A percentile compares a stretch with the other conserved stretches of the same genome.
phyloP scores from a whole-genome alignment of 2,113 vertebrate species.

The Strix uralensis region DNA sequence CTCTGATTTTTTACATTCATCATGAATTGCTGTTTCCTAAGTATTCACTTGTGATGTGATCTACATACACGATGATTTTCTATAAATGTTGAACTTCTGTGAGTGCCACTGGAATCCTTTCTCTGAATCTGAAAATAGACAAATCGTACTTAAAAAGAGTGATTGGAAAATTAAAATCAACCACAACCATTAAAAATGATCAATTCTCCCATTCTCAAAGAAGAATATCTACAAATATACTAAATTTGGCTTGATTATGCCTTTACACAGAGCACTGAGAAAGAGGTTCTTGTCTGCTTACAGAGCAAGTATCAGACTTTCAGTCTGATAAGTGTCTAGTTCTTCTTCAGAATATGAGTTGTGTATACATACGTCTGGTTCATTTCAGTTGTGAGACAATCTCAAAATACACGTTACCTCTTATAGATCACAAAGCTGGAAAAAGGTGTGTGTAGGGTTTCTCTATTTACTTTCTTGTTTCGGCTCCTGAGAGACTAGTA shows the following conservation, averaged over 20 bases:
- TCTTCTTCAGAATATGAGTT: not conserved
- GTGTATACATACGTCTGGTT: not conserved
- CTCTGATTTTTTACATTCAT: conserved; percentile 1
- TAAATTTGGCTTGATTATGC: not conserved
- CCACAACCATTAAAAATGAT: not conserved
- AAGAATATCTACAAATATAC: not conserved
- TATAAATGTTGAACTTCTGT: conserved; percentile 2
- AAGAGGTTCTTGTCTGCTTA: not conserved
- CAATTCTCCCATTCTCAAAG: not conserved
- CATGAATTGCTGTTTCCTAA: conserved; percentile 7
- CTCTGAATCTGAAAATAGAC: not conserved
- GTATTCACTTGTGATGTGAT: not conserved
- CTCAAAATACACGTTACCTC: not conserved
- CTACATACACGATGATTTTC: not conserved
- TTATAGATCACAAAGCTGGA: not conserved
- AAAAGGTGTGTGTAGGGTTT: not conserved
- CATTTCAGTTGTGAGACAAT: not conserved
- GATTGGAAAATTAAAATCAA: not conserved
- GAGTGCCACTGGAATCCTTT: not conserved
- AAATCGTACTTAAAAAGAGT: not conserved
- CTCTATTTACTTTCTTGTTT: not conserved
- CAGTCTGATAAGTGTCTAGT: not conserved
- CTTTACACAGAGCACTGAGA: not conserved
- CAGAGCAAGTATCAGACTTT: not conserved
- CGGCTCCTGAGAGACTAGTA: not conserved